These are phyloP conservation scores for Catharus fuscescens DNA, from an alignment of 2,113 vertebrate genomes.

Conservation along the genomic window DNA sequence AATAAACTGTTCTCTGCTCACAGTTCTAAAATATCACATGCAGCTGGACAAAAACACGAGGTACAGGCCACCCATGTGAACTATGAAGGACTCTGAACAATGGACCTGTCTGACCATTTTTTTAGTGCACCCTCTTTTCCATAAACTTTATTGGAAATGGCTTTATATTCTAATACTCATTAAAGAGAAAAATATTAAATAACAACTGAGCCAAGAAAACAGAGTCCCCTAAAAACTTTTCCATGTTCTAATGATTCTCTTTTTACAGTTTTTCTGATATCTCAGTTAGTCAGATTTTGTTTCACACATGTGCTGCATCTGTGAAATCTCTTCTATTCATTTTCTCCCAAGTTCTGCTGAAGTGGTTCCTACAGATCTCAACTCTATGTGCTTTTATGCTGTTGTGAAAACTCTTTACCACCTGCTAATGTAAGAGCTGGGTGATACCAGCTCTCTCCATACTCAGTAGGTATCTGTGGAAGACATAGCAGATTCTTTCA, in stretches of 20 bases:
- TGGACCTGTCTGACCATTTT: not conserved
- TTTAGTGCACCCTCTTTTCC: not conserved
- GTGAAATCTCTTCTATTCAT: not conserved
- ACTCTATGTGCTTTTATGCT: not conserved
- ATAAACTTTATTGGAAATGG: not conserved
- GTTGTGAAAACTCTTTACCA: not conserved
- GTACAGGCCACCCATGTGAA: not conserved
- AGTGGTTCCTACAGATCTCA: not conserved
- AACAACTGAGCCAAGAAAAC: not conserved
- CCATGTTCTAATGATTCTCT: not conserved
- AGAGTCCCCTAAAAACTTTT: not conserved
- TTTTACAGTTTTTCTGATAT: not conserved
- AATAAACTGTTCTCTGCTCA: not conserved
- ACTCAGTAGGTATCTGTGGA: not conserved
- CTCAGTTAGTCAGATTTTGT: not conserved
- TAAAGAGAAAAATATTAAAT: not conserved
- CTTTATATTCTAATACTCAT: not conserved
- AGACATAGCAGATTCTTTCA: not conserved
- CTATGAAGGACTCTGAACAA: not conserved
- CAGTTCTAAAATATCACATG: not conserved
- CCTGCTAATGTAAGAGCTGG: not conserved
- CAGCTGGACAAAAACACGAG: not conserved
- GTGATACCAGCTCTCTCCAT: not conserved
- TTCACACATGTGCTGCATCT: not conserved
- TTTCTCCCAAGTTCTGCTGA: not conserved